phyloP scores from a whole-genome alignment of 2,888 invertebrate species.

The Yponomeuta cagnagella region DNA sequence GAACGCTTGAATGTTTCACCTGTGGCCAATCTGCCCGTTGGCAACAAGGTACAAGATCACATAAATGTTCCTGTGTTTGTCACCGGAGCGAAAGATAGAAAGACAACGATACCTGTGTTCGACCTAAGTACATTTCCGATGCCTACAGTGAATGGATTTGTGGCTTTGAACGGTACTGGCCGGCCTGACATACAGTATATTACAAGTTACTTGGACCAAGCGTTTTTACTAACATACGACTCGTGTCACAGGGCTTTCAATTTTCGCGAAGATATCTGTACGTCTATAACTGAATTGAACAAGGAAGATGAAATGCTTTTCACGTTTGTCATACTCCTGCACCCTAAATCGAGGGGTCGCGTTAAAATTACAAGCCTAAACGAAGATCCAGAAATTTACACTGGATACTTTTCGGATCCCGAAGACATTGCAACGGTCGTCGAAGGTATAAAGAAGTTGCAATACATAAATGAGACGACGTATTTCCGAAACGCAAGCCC shows the following conservation, averaged over 20 bases:
- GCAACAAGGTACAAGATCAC: slow-evolving; percentile 17
- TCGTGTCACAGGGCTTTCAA: too few relatives aligned
- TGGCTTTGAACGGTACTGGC: not conserved
- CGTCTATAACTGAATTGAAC: not conserved
- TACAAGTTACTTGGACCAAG: not conserved
- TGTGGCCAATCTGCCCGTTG: slow-evolving; percentile 18
- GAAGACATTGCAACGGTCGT: not conserved
- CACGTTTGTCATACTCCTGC: not conserved
- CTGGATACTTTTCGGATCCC: slow-evolving; percentile 4
- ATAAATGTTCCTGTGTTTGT: slow-evolving; percentile 14
- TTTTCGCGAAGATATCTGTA: not conserved
- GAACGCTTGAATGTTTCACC: slow-evolving; percentile 8
- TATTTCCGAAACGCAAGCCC: not conserved
- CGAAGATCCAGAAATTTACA: not conserved
- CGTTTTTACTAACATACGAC: too few relatives aligned
- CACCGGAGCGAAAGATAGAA: not conserved
- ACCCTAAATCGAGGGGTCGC: slow-evolving; percentile 12
- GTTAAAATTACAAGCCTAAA: not conserved
- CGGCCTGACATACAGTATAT: not conserved
- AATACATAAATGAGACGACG: slow-evolving; percentile 10
- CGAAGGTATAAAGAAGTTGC: not conserved
- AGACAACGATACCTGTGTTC: not conserved
- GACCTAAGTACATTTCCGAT: not conserved
- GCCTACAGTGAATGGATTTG: not conserved
- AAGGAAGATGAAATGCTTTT: not conserved